These are phyloP conservation scores for Varanus salvator DNA, from an alignment of 2,113 vertebrate genomes.

Conservation along the genomic window DNA sequence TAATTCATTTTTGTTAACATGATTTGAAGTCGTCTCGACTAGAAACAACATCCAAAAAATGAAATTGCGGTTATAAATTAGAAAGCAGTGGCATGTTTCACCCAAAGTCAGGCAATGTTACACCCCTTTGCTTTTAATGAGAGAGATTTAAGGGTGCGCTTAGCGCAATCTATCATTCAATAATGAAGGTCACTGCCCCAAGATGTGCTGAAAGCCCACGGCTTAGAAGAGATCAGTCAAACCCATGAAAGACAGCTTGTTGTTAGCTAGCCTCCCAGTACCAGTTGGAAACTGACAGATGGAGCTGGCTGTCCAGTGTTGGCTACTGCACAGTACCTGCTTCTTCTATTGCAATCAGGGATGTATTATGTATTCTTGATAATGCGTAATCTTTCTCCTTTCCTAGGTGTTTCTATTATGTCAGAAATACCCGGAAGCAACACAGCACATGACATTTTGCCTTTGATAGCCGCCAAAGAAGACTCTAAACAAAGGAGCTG, in stretches of 20 bases:
- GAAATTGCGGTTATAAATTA: conserved; percentile 20
- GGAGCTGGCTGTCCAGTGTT: not conserved
- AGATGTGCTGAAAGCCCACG: not conserved
- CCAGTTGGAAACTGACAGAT: too few relatives aligned
- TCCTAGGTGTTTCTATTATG: conserved; percentile 22
- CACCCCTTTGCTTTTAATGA: not conserved
- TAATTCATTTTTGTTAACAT: conserved; percentile 20
- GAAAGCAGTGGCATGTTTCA: not conserved
- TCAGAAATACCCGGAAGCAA: rapidly evolving
- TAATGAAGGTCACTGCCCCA: not conserved
- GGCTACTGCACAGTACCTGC: not conserved
- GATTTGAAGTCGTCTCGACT: not conserved
- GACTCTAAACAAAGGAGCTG: conserved; percentile 58
- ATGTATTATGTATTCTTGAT: not conserved
- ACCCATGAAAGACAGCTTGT: not conserved
- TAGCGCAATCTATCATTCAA: not conserved
- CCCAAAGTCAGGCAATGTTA: not conserved
- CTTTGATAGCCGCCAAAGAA: rapidly evolving
- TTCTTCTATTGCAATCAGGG: not conserved
- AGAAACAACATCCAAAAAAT: not conserved
- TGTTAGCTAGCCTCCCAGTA: not conserved
- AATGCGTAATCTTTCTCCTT: conserved; percentile 5
- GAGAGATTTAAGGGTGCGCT: not conserved
- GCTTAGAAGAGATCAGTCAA: not conserved
- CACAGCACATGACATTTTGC: rapidly evolving